Base-by-base conservation (phyloP, 2,888 invertebrate species). In the Tachina fera region DNA sequence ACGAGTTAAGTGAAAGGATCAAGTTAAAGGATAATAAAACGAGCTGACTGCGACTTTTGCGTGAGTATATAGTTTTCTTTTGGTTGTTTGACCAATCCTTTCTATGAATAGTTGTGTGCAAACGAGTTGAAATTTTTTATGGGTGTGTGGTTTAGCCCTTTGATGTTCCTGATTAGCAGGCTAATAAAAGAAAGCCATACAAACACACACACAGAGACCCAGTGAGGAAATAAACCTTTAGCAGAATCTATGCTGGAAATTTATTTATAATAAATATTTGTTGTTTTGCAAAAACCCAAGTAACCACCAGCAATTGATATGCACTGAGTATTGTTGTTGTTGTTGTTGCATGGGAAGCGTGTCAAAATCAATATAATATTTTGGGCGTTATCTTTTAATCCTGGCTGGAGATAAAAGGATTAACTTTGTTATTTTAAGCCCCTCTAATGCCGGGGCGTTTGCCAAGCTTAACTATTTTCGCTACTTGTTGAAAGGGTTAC, bases 111-210 rank as follows among this genome's bases (percentile, higher is more conserved):
- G 51, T 31, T 67, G 68, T 19, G 63, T 45, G 58, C 16, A 63
- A 82, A 71, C 56, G 78, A 85, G 75, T 85, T 85, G 39, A 79
- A 61, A 79, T 72, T 86, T 86, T 86, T 83, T 79, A 86, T 83
- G 86, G 86, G 86, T 79, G 83, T 83, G 86, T 86, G 86, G 86
- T 83, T 83, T 83, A 86, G 86, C 86, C 86, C 83, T 83, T 86
- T 86, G 79, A 79, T 83, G 83, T 79, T 83, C 71, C 72, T 68
- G 86, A 86, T 86, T 83, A 83, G 82, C 83, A 79, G 86, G 47
- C 67, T 76, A 86, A 86, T 79, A 83, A 76, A 72, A 71, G 39
- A 43, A 79, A 61, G 67, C 61, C 43, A 70, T 45, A 16, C 53
- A 63, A 4, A n/a, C 49, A 71, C 0, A 43, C 63, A 3, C 2